phyloP scores from a whole-genome alignment of 2,113 vertebrate species.

The Macquaria ambigua region DNA sequence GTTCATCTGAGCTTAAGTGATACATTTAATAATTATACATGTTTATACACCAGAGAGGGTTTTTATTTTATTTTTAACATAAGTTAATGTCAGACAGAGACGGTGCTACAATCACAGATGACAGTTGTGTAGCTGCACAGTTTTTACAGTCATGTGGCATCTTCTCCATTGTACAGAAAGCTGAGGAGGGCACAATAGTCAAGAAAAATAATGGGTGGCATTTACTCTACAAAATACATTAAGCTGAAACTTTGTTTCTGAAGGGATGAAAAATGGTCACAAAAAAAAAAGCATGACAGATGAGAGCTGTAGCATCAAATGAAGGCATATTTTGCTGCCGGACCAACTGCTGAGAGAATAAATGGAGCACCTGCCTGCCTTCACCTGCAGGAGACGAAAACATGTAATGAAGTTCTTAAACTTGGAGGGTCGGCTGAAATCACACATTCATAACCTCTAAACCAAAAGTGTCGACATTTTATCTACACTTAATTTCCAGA shows the following conservation, averaged over 20 bases:
- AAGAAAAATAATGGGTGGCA: slow-evolving; percentile 4
- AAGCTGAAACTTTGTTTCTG: not conserved
- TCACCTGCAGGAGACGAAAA: slow-evolving; percentile 10
- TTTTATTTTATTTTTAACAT: not conserved
- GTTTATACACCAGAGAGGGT: not conserved
- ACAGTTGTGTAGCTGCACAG: not conserved
- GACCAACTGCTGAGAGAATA: slow-evolving; percentile 8
- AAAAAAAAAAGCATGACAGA: slow-evolving; percentile 1
- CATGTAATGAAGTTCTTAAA: not conserved
- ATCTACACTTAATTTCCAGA: not conserved
- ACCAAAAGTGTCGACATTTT: not conserved
- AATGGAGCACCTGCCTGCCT: not conserved
- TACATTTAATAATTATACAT: not conserved
- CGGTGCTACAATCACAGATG: not conserved
- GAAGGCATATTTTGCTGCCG: not conserved
- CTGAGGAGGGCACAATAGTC: not conserved
- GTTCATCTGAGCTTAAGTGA: not conserved
- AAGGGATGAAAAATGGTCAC: not conserved
- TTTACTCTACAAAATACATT: slow-evolving; percentile 11
- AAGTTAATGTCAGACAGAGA: not conserved
- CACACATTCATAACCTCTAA: not conserved
- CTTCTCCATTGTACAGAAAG: not conserved
- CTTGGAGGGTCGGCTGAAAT: not conserved
- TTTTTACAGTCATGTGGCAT: not conserved
- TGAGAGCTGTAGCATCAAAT: not conserved